phyloP scores from a whole-genome alignment of 2,888 invertebrate genomes.

The Lypha dubia region DNA sequence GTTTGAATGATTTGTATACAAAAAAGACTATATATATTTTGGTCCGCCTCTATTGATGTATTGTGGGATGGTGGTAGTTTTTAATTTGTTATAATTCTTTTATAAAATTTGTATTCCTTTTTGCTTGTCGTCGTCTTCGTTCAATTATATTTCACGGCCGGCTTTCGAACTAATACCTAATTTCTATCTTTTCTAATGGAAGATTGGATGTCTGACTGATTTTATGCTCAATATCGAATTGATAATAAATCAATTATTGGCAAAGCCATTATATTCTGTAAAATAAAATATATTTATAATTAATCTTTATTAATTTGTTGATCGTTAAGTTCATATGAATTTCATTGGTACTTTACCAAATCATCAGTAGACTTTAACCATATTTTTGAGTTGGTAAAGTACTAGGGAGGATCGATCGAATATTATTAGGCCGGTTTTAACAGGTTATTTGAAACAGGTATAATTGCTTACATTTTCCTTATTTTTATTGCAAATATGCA shows the following conservation, averaged over 20 bases:
- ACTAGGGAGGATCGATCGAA: too few species aligned
- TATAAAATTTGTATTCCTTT: slow-evolving; percentile 58
- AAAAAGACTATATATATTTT: slow-evolving; percentile 61
- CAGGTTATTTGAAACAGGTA: too few species aligned
- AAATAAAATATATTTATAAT: slow-evolving; percentile 10
- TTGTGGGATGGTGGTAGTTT: slow-evolving; percentile 59
- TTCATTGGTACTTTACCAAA: too few species aligned
- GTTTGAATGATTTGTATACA: slow-evolving; percentile 50
- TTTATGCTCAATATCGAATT: slow-evolving; percentile 62
- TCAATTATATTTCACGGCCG: slow-evolving; percentile 40
- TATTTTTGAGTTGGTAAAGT: too few species aligned
- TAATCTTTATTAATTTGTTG: too few species aligned
- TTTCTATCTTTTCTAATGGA: slow-evolving; percentile 20
- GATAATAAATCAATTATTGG: slow-evolving; percentile 59
- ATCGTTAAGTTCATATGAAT: too few species aligned
- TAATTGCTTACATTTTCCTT: too few species aligned
- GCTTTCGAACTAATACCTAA: slow-evolving; percentile 36
- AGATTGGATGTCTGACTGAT: slow-evolving; percentile 31
- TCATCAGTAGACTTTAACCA: too few species aligned
- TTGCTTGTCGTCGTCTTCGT: slow-evolving; percentile 44
- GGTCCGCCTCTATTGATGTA: slow-evolving; percentile 67
- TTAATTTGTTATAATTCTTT: slow-evolving; percentile 22
- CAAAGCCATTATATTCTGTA: slow-evolving; percentile 62
- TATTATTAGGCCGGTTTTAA: too few species aligned
- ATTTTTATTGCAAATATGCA: too few species aligned